Percentiles rank a stretch among this genome's conserved stretches.
These are phyloP conservation scores for Drosophila greeni DNA, from an alignment of 2,888 invertebrate species.

Conservation along the genomic window DNA sequence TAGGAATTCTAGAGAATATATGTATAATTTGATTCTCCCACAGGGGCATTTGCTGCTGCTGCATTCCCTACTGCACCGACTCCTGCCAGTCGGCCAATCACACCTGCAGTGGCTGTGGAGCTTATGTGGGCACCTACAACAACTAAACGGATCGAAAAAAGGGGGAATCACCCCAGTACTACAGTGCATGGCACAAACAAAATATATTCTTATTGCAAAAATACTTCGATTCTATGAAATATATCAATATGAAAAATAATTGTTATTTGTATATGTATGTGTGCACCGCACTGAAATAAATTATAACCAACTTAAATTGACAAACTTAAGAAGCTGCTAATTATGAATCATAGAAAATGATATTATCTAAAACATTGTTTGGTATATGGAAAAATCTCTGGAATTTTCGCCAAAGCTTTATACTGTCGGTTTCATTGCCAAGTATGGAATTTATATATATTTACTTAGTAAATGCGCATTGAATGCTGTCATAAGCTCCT, in stretches of 20 bases:
- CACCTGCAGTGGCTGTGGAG: conserved; percentile 66
- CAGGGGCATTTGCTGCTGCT: conserved; percentile 64
- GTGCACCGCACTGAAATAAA: background rate
- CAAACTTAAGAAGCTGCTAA: background rate
- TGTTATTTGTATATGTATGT: background rate
- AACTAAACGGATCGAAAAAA: conserved; percentile 43
- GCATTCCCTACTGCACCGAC: conserved; percentile 68
- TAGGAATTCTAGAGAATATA: background rate
- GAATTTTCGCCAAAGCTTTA: background rate
- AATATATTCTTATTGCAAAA: background rate
- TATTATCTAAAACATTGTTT: background rate
- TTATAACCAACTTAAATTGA: background rate
- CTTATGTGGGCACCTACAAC: conserved; percentile 66
- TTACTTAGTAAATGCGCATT: background rate
- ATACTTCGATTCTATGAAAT: background rate
- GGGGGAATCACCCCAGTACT: background rate
- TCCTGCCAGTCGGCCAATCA: conserved; percentile 73
- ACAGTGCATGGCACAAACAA: background rate
- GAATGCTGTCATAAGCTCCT: background rate
- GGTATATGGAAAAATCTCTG: too few species aligned
- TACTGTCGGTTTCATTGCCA: background rate
- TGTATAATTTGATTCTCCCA: background rate
- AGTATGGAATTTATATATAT: background rate
- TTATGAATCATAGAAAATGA: background rate
- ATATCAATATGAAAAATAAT: background rate